These are phyloP conservation scores for Bacillus rossius DNA, from an alignment of 1,140 invertebrate genomes.

Conservation along the genomic window DNA sequence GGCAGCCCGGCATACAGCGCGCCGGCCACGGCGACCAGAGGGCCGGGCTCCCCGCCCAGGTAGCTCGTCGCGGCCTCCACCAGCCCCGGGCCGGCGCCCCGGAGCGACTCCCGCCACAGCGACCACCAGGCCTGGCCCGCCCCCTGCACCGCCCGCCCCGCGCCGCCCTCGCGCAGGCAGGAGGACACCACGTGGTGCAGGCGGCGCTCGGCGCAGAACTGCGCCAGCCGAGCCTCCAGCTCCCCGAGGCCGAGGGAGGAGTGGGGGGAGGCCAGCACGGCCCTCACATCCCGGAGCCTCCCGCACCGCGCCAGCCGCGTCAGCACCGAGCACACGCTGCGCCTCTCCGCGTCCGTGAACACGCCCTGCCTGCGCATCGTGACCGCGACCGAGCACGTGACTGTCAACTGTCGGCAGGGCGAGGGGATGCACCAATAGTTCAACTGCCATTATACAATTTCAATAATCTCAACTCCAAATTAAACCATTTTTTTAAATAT, in stretches of 20 bases:
- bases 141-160: neutral
- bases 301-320: neutral
- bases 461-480: too few species aligned
- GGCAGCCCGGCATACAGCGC: neutral
- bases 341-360: conserved; percentile 2
- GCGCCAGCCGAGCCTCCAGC: neutral
- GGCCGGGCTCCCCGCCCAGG: neutral
- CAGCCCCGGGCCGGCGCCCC: neutral
- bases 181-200: conserved; percentile 8
- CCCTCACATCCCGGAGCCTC: neutral
- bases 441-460: too few species aligned
- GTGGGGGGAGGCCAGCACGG: neutral
- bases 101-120: neutral
- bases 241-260: neutral
- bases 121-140: neutral
- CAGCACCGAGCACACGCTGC: neutral
- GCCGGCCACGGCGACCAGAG: conserved; percentile 4
- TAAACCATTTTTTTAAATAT: too few species aligned
- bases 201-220: conserved; percentile 1
- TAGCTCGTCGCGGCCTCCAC: neutral
- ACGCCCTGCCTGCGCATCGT: conserved; percentile 1
- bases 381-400: too few species aligned
- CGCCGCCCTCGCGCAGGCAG: conserved; percentile 4
- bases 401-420: too few species aligned
- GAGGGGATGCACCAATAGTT: too few species aligned